Conservation (phyloP, 2,797 vertebrate species). For the Ctenosaura bakeri region DNA sequence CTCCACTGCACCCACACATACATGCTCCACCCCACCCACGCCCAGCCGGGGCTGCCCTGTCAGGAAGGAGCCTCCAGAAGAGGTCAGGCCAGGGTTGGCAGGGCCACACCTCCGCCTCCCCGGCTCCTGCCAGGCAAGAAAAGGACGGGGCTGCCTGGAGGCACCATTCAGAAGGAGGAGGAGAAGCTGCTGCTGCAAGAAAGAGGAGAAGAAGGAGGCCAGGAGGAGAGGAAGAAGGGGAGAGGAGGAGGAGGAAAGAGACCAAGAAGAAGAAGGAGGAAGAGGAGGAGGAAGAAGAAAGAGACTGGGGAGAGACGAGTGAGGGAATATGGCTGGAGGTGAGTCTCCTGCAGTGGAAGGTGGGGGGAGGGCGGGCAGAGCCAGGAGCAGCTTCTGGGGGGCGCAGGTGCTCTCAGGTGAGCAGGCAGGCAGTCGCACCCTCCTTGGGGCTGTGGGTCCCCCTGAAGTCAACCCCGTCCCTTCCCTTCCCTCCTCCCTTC, state of each 20-base stretch:
- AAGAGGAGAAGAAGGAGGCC: no score
- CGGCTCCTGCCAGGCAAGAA: not conserved
- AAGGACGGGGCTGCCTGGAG: not conserved
- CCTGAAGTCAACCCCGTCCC: no score
- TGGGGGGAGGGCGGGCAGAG: no score
- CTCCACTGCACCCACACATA: no score
- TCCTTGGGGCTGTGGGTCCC: no score
- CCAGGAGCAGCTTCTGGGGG: not conserved
- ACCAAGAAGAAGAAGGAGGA: no score
- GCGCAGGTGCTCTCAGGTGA: no score
- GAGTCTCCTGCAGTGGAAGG: not conserved
- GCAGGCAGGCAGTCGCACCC: no score
- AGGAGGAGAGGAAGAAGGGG: not conserved
- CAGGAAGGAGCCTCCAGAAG: conserved; percentile 55
- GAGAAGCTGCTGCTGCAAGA: no score
- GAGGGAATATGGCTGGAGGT: conserved; percentile 1
- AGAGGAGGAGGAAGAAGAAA: not conserved
- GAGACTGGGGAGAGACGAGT: no score
- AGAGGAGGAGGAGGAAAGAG: not conserved
- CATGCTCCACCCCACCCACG: not conserved
- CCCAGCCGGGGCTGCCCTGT: not conserved
- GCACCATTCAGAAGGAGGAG: not conserved
- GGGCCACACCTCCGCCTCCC: conserved; percentile 25
- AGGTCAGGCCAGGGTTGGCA: not conserved
- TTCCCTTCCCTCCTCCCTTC: no score